phyloP scores from a whole-genome alignment of 2,113 vertebrate species.

The Microtus montanus region DNA sequence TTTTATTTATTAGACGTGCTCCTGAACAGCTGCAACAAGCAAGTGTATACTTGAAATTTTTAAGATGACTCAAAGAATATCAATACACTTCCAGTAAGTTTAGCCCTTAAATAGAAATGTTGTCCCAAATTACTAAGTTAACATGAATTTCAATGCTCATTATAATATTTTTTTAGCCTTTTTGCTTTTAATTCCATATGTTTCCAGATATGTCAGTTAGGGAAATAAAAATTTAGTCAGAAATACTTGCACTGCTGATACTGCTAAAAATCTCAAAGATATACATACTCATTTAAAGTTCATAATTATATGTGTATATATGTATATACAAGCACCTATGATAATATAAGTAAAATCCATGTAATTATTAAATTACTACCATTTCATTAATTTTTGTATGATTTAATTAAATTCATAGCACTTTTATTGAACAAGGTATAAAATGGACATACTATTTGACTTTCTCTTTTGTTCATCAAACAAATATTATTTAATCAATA shows the following conservation, averaged over 20 bases:
- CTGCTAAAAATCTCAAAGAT: not conserved
- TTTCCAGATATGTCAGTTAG: slow-evolving; percentile 26
- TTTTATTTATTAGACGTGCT: slow-evolving; percentile 23
- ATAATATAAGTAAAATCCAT: not conserved
- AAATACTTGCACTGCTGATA: not conserved
- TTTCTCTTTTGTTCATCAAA: slow-evolving; percentile 18
- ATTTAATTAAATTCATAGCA: not conserved
- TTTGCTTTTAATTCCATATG: not conserved
- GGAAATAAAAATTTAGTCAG: not conserved
- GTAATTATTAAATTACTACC: not conserved
- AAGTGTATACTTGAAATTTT: not conserved
- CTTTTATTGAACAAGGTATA: not conserved
- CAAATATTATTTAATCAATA: not conserved
- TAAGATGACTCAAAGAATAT: not conserved
- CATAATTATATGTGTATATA: too few relatives aligned
- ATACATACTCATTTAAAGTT: not conserved
- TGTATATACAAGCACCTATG: not conserved
- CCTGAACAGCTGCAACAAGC: slow-evolving; percentile 1
- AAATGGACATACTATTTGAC: not conserved
- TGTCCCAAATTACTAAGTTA: not conserved
- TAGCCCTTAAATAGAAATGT: slow-evolving; percentile 3
- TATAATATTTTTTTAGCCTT: not conserved
- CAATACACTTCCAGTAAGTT: not conserved
- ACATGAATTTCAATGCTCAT: slow-evolving; percentile 23
- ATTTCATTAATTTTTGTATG: not conserved